Evolutionary conservation across 92 coral and sea anemone species (phyloP), one percentile per base, ranked within the genome.

Genomic region (Paragorgia papillata): DNA sequence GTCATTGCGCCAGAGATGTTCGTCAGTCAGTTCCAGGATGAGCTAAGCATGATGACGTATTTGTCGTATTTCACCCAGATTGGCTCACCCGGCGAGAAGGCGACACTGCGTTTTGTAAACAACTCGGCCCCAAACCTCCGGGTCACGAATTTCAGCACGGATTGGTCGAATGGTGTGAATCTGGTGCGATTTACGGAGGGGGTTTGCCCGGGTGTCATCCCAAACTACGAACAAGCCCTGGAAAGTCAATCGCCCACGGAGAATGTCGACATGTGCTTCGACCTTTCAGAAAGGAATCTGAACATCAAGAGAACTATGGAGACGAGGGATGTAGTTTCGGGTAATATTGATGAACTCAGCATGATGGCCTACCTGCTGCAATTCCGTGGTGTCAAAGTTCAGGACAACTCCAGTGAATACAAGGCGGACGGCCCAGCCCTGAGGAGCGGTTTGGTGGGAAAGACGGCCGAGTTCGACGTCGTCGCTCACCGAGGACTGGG

Each of bases 31-130:
- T 90, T 86, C 81, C 92, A 88, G 14, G 98, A 94, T 80, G 98
- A 94, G 48, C 82, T 94, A 35, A 94, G 98, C 79, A 94, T 94
- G 98, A 94, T 94, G 98, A 94, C 98, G 55, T 94, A 94, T 69
- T 76, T 94, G 67, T 94, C 98, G 46, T 89, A 88, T 60, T 94
- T 85, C 80, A 94, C 92, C 30, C 92, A 88, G 74, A 94, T 96
- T 19, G 98, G 98, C 13, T 94, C 98, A 73, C 88, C 89, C 26
- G 98, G 98, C 20, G 98, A 94, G 83, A 85, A 80, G 44, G 87
- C 86, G 60, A 90, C 98, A 0, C 82, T 94, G 70, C 87, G 89
- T 67, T 81, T 84, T 46, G 90, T 91, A n/a, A 94, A 94, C 81
- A 89, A 82, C 32, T 28, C 88, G 10, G 88, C 92, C 7, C 98